Evolutionary conservation across 2,888 invertebrate genomes (phyloP).

Genomic region (Heliconius sara): DNA sequence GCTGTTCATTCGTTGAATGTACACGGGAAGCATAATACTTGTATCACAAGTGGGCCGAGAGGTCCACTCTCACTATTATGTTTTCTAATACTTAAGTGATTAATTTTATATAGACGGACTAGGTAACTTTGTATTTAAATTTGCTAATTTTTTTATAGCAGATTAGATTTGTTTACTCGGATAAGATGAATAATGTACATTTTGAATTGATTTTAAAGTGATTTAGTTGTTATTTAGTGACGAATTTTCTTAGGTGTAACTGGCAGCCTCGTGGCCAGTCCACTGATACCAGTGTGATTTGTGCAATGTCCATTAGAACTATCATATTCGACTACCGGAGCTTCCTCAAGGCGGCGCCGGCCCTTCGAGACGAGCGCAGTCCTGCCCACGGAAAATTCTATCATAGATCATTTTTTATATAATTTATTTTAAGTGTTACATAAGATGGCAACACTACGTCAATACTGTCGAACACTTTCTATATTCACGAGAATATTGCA

Average conservation of each 20-base stretch:
- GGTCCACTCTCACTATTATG: conserved; percentile 72
- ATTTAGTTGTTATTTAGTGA: conserved; percentile 84
- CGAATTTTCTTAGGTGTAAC: conserved; percentile 80
- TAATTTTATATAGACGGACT: conserved; percentile 82
- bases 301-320: conserved; percentile 76
- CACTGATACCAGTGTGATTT: conserved; percentile 78
- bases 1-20: conserved; percentile 77
- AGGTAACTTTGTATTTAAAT: conserved; percentile 83
- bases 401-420: neutral
- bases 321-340: conserved; percentile 50
- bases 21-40: conserved; percentile 80
- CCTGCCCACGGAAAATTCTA: neutral
- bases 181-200: conserved; percentile 82
- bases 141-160: conserved; percentile 83
- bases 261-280: conserved; percentile 75
- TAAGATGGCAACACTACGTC: conserved; percentile 2
- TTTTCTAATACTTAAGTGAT: conserved; percentile 81
- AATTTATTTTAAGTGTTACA: conserved; percentile 1
- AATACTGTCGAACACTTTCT: neutral
- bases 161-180: conserved; percentile 82
- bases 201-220: conserved; percentile 84
- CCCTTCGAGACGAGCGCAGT: conserved; percentile 12
- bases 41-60: conserved; percentile 73
- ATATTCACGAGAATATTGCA: conserved; percentile 2
- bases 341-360: conserved; percentile 26